Base-by-base conservation (phyloP, 2,113 vertebrate species). In the Daphoenositta chrysoptera region DNA sequence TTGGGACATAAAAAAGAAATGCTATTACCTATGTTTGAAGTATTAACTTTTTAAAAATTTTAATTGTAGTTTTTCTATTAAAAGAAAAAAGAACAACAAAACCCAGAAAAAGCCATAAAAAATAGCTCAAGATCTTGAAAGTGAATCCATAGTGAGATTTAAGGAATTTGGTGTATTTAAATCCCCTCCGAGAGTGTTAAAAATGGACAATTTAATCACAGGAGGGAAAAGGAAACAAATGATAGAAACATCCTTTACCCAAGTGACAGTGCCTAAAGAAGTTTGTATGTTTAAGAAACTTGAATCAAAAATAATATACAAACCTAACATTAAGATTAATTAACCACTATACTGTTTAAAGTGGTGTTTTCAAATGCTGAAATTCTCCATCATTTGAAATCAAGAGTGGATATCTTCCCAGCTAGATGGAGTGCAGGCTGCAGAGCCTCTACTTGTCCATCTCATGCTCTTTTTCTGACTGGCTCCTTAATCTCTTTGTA, bases 401-500 rank as follows among this genome's bases (percentile, higher is more conserved):
- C 28, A 40, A 31, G 58, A 61, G 37, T 65, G 69, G 39, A 4
- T 79, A 15, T 40, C 40, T 96, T 81, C 47, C n/a, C 72, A 71
- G 65, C 26, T 61, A 19, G 37, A 28, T n/a, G 56, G 75, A 89
- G 57, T 50, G 14, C 80, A 81, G 56, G 37, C 79, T 96, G 66
- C 5, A 5, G 39, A 92, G 40, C 50, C 60, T 72, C 76, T 87
- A 35, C 76, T 66, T 71, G 31, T 44, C 60, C 44, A 17, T 78
- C 15, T 1, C n/a, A 15, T 10, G 4, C 50, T 69, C 19, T 72
- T 92, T 89, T 91, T 64, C 53, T 81, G 40, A 11, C 39, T 31
- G 19, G 30, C 60, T 76, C 48, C 84, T 86, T 71, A 92, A 90
- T 93, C 90, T 92, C 56, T 93, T 92, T 94, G 72, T 94, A 61